Base-by-base conservation (phyloP, 2,113 vertebrate genomes). In the Aptenodytes patagonicus region DNA sequence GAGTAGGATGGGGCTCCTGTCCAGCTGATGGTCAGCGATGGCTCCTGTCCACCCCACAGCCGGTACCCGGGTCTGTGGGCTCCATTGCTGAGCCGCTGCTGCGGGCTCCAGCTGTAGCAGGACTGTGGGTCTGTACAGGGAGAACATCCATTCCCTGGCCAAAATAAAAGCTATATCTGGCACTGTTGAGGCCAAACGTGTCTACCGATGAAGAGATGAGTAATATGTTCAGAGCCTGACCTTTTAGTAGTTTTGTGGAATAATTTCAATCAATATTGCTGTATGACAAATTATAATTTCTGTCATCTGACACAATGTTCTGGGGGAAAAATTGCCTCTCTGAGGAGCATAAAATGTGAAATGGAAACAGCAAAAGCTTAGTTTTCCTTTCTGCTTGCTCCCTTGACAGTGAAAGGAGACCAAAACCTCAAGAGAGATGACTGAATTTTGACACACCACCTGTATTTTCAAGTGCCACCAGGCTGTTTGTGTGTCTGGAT, bases 211-310 rank as follows among this genome's bases (percentile, higher is more conserved):
- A 95, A 34, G 46, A 83, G 62, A 80, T 65, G 60, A 93, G n/a
- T 51, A 78, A 70, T 28, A 52, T 28, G 17, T 80, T 91, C 57
- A 73, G 57, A 73, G 17, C 29, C 25, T 92, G 92, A 92, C 72
- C 95, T 97, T 96, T 89, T 34, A 34, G 13, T 55, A 69, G 57
- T 81, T 76, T 81, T 75, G 77, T 76, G 40, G 87, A 77, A 90
- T 90, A 93, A 92, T 71, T 87, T 73, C 61, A 91, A 96, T 94
- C 93, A 88, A 62, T 78, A 65, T 46, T 94, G 61, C 32, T 87
- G 5, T 83, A 40, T 72, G 32, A 58, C 36, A 94, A 87, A 62
- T 87, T 71, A n/a, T 88, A 57, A 90, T 95, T 91, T 96, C 92
- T 68, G 36, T 60, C 47, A 76, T 92, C 68, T 91, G 90, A 91